Base-by-base conservation (phyloP, 2,113 vertebrate genomes). In the Ochotona princeps region DNA sequence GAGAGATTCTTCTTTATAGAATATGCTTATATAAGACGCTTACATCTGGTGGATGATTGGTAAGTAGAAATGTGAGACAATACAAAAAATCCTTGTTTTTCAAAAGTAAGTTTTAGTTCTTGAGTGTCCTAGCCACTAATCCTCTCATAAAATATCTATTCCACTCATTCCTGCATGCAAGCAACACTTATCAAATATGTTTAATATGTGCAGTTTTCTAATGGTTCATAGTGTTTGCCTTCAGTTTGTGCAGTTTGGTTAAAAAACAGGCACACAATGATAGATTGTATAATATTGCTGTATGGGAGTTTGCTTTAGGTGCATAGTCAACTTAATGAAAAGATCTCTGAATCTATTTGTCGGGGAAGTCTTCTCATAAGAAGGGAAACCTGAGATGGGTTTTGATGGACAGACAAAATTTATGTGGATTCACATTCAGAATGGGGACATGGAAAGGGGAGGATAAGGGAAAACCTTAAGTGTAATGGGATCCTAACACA, bases 1-100 rank as follows among this genome's bases (percentile, higher is more conserved):
- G n/a, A 28, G 26, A 60, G 57, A 85, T 51, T 79, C 35, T 96
- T 87, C 35, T 75, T 85, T 84, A 61, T 78, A 10, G 47, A 9
- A 5, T 21, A 14, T 57, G 54, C 54, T 57, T 57, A 13, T 78
- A 57, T 49, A 76, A 89, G 28, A 83, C 87, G 17, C 32, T 60
- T 90, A 2, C 57, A 47, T 26, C 14, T 4, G 70, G 4, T 78
- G 28, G 13, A 89, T 76, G 2, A 5, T 7, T 92, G 66, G 78
- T 83, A 90, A 57, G 6, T 79, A 18, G 23, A 92, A 80, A 1
- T 28, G 1, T 11, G 14, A 73, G 91, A 65, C 67, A 10, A 49
- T 76, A 14, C 70, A 70, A 60, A 74, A 91, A 44, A 2, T 69
- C 9, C 4, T 21, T 83, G 25, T 2, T 94, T 87, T 93, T 69